Base-by-base conservation (phyloP, 2,797 vertebrate species). In the Chaetodon trifasciatus region DNA sequence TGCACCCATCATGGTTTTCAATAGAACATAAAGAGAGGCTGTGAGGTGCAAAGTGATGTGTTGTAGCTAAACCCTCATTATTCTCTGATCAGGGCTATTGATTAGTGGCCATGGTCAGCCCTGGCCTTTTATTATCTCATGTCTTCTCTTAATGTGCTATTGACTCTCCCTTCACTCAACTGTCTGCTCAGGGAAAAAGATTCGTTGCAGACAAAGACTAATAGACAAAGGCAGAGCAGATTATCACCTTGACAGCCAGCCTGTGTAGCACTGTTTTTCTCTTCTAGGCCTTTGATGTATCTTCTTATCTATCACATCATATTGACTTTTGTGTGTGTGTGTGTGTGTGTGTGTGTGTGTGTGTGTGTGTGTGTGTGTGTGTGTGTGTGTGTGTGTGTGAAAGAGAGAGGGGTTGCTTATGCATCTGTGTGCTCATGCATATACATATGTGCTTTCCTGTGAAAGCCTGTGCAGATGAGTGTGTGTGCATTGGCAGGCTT, bases 51-150 rank as follows among this genome's bases (percentile, higher is more conserved):
- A 19, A 64, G 53, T 12, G 64, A 81, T 75, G 68, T 73, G 60
- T 21, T 74, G 71, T 52, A 78, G 56, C 73, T 12, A 17, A n/a
- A 4, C 39, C n/a, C 60, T 84, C 4, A 12, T 77, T 86, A 63
- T 67, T 83, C 77, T 79, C 75, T 68, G 84, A 91, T 85, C 76
- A 81, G 74, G 3, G 16, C 55, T 83, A 91, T 91, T 82, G 91
- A 91, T 91, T 81, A 56, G 55, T 12, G 47, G 62, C 74, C 28
- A 72, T 8, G 47, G 67, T 85, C 21, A 1, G 19, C 24, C 68
- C 71, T 23, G 62, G 50, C 42, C 81, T 47, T 87, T 74, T 81
- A 86, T 90, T 85, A 81, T 82, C 79, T 71, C 60, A 55, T 72
- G 81, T 77, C 73, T 61, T 65, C 37, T 87, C 72, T 65, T 86